Conservation (phyloP, 2,888 invertebrate genomes). For the Mimachlamys varia region DNA sequence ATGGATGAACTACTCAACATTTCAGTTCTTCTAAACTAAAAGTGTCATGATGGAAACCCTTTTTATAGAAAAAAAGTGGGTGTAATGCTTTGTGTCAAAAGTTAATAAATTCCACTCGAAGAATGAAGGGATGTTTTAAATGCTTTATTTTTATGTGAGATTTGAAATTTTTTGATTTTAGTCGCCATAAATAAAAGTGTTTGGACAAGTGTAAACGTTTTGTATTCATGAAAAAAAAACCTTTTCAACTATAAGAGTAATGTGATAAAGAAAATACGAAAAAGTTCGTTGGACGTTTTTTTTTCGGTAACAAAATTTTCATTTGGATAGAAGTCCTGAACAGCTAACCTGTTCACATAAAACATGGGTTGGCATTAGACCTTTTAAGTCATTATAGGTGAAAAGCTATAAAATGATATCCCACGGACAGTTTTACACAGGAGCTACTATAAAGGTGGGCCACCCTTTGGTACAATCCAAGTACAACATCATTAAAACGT, state of each 20-base stretch:
- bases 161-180: not conserved
- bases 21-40: no score
- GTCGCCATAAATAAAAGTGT: not conserved
- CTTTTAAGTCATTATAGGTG: constrained; percentile 26
- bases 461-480: not conserved
- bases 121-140: not conserved
- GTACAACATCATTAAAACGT: constrained; percentile 25
- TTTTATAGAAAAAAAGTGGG: no score
- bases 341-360: not conserved
- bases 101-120: not conserved
- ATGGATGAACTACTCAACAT: no score
- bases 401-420: not conserved
- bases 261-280: not conserved
- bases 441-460: not conserved
- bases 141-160: not conserved
- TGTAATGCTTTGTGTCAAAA: no score
- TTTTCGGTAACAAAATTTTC: no score
- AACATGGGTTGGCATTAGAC: not conserved
- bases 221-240: no score
- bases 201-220: not conserved
- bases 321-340: not conserved
- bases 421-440: not conserved
- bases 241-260: not conserved
- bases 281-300: not conserved
- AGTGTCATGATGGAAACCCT: no score